Conservation (phyloP, 2,113 vertebrate species). For the Neogale vison region DNA sequence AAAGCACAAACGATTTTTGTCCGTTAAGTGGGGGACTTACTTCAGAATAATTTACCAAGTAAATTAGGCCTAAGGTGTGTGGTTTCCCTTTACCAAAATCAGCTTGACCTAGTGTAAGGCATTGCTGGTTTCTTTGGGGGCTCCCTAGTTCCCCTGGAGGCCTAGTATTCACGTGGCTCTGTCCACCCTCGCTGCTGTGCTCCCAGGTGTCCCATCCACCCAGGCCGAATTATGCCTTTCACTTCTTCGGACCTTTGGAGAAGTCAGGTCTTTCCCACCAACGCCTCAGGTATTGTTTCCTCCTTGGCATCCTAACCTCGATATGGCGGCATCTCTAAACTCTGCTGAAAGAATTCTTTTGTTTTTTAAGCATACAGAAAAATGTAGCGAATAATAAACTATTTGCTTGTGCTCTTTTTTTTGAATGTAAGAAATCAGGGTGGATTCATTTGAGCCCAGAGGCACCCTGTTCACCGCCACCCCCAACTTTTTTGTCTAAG, state of each 20-base stretch:
- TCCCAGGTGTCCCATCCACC: not conserved
- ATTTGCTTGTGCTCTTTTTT: conserved; percentile 15
- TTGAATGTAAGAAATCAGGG: not conserved
- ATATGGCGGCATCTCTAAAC: not conserved
- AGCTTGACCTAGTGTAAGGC: not conserved
- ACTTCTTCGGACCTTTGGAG: not conserved
- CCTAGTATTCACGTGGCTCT: not conserved
- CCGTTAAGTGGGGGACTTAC: not conserved
- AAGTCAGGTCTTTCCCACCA: not conserved
- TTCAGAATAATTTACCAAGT: not conserved
- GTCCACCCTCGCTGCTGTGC: not conserved
- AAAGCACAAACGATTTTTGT: not conserved
- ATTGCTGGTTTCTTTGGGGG: not conserved
- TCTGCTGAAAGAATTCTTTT: conserved; percentile 18
- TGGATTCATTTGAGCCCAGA: not conserved
- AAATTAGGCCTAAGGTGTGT: not conserved
- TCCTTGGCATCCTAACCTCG: not conserved
- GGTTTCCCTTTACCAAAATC: not conserved
- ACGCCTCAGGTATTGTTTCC: not conserved
- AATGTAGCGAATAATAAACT: not conserved
- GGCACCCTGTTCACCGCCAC: not conserved
- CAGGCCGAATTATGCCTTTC: not conserved
- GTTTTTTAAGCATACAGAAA: conserved; percentile 27
- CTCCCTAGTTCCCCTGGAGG: not conserved
- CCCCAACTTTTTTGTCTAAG: not conserved